phyloP scores from a whole-genome alignment of 2,888 invertebrate species.

The Agrochola circellaris region DNA sequence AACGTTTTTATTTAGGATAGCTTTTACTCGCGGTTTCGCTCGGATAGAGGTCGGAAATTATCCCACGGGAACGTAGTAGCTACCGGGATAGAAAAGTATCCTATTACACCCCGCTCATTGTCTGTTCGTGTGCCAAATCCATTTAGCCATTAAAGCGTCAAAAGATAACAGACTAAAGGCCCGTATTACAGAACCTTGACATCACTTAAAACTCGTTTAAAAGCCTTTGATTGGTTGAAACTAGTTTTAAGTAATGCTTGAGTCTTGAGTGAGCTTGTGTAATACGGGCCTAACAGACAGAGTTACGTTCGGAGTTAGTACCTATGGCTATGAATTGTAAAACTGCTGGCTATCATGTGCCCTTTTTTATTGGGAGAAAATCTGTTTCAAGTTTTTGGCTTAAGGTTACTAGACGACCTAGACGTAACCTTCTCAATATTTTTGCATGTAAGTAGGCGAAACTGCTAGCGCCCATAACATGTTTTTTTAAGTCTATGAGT shows the following conservation, averaged over 20 bases:
- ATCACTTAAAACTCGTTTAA: no score
- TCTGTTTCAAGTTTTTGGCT: not conserved
- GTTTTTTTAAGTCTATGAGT: constrained; percentile 2
- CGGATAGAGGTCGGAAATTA: not conserved
- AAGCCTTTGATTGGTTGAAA: no score
- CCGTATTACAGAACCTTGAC: no score
- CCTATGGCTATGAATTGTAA: not conserved
- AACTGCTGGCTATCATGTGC: not conserved
- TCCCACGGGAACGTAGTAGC: not conserved
- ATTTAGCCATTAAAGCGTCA: no score
- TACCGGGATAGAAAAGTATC: no score
- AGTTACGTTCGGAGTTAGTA: not conserved
- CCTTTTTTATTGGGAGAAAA: not conserved
- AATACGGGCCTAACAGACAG: not conserved
- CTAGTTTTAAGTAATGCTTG: no score
- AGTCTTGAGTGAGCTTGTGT: no score
- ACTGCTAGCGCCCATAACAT: not conserved
- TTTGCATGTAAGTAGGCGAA: not conserved
- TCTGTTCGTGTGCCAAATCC: not conserved
- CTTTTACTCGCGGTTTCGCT: not conserved
- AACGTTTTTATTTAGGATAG: not conserved
- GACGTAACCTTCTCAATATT: not conserved
- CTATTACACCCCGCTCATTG: not conserved
- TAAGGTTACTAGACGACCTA: not conserved
- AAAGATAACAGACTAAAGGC: not conserved